These are phyloP conservation scores for Neoitamus cyanurus DNA, from an alignment of 2,888 invertebrate species.

Conservation along the genomic window DNA sequence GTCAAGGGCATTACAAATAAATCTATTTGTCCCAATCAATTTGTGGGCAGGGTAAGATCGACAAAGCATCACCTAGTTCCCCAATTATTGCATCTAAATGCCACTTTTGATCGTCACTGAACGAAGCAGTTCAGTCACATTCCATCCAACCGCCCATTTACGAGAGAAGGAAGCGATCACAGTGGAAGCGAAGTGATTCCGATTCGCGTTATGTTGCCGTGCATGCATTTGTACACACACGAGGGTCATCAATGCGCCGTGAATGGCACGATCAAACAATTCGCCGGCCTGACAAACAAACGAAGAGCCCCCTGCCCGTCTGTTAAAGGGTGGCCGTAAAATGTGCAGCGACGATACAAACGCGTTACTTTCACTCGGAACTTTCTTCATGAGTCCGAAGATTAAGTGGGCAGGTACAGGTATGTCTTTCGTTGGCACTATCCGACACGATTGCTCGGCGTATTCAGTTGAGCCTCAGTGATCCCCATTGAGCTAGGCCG, in stretches of 20 bases:
- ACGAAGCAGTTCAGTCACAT: not conserved
- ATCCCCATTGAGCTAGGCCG: not conserved
- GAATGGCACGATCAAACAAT: not conserved
- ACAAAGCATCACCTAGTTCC: not conserved
- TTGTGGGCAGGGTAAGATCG: not conserved
- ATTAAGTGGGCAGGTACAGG: not conserved
- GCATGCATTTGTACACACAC: not conserved
- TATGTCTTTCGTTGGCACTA: not conserved
- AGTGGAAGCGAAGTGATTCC: not conserved
- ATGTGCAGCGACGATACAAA: not conserved
- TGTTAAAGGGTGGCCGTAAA: not conserved
- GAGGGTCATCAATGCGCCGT: not conserved
- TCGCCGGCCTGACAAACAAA: not conserved
- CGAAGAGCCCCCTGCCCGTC: not conserved
- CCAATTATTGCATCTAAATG: not conserved
- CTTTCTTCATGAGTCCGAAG: slow-evolving; percentile 16
- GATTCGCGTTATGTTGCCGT: not conserved
- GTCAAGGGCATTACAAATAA: not conserved
- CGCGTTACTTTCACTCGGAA: slow-evolving; percentile 19
- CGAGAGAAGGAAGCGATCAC: not conserved
- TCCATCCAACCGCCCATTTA: not conserved
- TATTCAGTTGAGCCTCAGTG: not conserved
- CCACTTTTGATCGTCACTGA: not conserved
- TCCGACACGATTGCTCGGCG: not conserved
- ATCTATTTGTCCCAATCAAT: not conserved